Conservation (phyloP, 2,113 vertebrate genomes). For the Trogon melanurus region DNA sequence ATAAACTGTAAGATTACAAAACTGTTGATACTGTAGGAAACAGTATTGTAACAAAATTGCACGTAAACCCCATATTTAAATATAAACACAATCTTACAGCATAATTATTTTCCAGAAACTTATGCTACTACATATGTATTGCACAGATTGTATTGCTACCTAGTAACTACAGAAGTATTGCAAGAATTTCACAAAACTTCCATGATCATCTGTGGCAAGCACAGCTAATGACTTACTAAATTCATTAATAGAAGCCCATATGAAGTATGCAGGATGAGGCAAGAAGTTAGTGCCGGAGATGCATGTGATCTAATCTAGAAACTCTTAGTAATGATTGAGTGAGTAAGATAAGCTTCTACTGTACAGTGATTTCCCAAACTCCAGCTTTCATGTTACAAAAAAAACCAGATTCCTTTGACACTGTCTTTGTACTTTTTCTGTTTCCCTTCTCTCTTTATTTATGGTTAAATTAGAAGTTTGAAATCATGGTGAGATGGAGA, state of each 20-base stretch:
- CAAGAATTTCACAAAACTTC: neutral
- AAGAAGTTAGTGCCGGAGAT: neutral
- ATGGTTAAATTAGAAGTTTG: neutral
- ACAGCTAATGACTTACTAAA: neutral
- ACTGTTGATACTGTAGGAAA: neutral
- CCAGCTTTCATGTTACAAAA: neutral
- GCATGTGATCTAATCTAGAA: neutral
- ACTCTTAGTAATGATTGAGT: neutral
- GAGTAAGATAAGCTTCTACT: neutral
- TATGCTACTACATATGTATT: neutral
- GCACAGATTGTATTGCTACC: neutral
- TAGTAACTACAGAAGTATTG: neutral
- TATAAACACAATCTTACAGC: neutral
- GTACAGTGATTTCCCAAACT: neutral
- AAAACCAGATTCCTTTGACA: neutral
- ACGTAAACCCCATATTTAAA: neutral
- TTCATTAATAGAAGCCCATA: neutral
- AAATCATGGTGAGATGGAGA: neutral
- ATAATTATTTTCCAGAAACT: neutral
- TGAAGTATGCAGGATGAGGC: neutral
- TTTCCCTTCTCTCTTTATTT: neutral
- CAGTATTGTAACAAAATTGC: neutral
- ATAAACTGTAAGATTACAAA: neutral
- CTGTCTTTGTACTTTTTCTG: neutral
- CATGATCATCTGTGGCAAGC: neutral